Evolutionary conservation across 2,113 vertebrate genomes (phyloP).

Genomic region (Planiliza haematocheilus): DNA sequence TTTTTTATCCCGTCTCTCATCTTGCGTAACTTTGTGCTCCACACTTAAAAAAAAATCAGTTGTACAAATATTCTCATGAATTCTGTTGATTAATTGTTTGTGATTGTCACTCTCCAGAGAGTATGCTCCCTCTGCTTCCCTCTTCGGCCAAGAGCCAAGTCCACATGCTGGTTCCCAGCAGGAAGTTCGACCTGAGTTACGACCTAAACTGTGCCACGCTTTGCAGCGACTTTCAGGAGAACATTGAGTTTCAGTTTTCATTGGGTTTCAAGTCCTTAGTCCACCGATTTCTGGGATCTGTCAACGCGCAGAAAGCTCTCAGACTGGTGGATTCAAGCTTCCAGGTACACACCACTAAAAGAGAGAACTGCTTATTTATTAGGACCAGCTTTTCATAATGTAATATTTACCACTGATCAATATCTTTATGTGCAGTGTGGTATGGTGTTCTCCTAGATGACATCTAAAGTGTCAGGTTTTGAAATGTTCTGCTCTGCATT

Average conservation of each 20-base stretch:
- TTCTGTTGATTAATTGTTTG: neutral
- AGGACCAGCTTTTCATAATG: neutral
- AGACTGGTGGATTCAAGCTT: conserved; percentile 88
- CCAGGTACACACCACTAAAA: conserved; percentile 71
- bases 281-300: conserved; percentile 91
- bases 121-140: conserved; percentile 93
- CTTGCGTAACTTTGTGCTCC: too few species aligned
- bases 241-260: conserved; percentile 95
- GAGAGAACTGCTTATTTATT: neutral
- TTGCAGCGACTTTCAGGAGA: conserved; percentile 96
- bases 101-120: conserved; percentile 83
- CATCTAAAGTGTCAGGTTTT: neutral
- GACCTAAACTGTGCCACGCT: conserved; percentile 93
- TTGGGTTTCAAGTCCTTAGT: conserved; percentile 92
- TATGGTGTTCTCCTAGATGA: too few species aligned
- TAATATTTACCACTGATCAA: too few species aligned
- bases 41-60: too few species aligned
- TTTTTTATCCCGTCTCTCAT: too few species aligned
- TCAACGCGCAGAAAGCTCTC: conserved; percentile 88
- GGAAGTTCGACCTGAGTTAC: conserved; percentile 96
- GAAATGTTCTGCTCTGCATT: neutral
- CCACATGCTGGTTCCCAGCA: conserved; percentile 88
- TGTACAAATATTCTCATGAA: neutral
- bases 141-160: conserved; percentile 87
- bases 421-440: too few species aligned